A percentile compares a stretch with the other conserved stretches of the same genome.
phyloP scores from a whole-genome alignment of 2,113 vertebrate species.

The Psephotus haematonotus region DNA sequence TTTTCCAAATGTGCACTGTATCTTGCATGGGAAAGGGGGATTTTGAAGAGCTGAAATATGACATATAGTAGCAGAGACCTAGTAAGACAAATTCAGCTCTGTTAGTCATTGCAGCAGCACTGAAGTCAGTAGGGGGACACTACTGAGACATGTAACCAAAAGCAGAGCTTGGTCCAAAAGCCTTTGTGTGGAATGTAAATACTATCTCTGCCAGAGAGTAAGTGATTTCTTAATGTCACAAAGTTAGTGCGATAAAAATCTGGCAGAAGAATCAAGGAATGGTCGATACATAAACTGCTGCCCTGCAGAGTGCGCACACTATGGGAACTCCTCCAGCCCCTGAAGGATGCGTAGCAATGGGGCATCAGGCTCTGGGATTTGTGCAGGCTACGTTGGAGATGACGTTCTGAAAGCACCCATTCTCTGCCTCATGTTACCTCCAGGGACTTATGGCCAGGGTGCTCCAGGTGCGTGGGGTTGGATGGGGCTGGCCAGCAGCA shows the following conservation, averaged over 20 bases:
- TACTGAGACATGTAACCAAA: neutral
- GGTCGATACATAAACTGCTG: fast-evolving
- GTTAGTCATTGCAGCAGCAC: neutral
- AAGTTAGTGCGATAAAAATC: neutral
- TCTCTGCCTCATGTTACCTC: fast-evolving
- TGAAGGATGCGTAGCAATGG: fast-evolving
- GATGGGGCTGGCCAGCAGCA: neutral
- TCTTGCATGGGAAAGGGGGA: neutral
- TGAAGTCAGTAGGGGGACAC: neutral
- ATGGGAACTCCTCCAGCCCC: neutral
- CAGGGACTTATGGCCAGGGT: neutral
- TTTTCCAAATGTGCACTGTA: neutral
- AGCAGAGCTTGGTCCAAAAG: neutral
- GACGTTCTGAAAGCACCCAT: fast-evolving
- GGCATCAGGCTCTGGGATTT: neutral
- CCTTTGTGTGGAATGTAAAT: conserved; percentile 38
- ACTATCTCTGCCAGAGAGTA: neutral
- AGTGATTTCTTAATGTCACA: neutral
- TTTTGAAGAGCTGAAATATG: neutral
- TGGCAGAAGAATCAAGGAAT: neutral
- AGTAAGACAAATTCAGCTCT: neutral
- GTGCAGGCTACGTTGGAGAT: fast-evolving
- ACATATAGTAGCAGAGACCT: neutral
- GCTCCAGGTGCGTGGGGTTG: fast-evolving
- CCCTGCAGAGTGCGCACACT: fast-evolving